A percentile compares a stretch with the other conserved stretches of the same genome.
Evolutionary conservation across 2,888 invertebrate species (phyloP).

Genomic region (Andricus quercusramuli): DNA sequence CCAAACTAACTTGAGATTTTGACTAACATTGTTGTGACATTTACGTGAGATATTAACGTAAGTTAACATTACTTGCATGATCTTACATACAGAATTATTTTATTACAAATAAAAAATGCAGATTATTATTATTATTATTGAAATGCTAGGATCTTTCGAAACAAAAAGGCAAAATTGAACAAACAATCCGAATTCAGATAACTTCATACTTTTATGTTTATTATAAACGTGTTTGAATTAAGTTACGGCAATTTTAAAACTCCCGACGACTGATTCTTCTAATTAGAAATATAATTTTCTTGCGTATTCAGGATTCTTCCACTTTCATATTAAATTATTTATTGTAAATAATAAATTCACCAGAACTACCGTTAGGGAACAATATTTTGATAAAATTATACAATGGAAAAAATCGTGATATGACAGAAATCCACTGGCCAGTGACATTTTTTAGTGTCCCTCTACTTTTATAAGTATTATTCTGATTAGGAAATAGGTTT

Average conservation of each 20-base stretch:
- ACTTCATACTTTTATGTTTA: neutral
- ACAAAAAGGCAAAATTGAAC: neutral
- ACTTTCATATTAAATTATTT: neutral
- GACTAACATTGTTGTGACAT: neutral
- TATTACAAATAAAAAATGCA: neutral
- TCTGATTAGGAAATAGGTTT: conserved; percentile 13
- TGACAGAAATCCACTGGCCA: neutral
- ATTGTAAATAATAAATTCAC: neutral
- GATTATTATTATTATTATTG: neutral
- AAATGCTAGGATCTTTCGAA: neutral
- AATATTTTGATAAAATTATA: neutral
- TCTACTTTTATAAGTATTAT: neutral
- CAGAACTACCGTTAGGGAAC: neutral
- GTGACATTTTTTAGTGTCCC: conserved; percentile 4
- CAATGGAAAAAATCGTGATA: neutral
- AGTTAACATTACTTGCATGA: conserved; percentile 1
- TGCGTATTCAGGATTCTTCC: no score
- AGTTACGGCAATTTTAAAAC: neutral
- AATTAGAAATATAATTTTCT: conserved; percentile 19
- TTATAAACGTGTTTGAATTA: neutral
- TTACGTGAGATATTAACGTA: neutral
- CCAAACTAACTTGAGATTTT: neutral
- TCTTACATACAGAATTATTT: neutral
- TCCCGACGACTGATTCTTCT: conserved; percentile 2
- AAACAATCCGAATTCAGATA: neutral